Evolutionary conservation across 2,888 invertebrate genomes (phyloP), one percentile per base, ranked within the genome.

Genomic region (Pyrrhia umbra): DNA sequence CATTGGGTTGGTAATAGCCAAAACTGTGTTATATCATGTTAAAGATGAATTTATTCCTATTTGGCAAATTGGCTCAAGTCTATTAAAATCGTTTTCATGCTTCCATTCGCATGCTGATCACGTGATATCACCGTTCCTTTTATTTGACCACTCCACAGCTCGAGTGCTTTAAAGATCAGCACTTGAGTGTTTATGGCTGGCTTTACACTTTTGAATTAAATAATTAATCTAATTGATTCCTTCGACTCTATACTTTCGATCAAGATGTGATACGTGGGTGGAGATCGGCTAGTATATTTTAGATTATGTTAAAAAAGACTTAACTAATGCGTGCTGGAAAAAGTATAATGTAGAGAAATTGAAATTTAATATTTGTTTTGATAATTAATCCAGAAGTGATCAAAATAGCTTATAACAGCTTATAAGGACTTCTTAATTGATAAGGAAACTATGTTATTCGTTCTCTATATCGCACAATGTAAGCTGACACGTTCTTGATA

Each of bases 91-190:
- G 0, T 16, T 52, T 21, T 15, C 69, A 47, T 69, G 56, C 18
- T 52, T 37, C 40, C 20, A 27, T 18, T 23, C n/a, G 21, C 56
- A 67, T 73, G 74, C 15, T 40, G 43, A 57, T 23, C 69, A 72
- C 68, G 72, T 71, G 74, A 56, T 43, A 30, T 18, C 39, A 42
- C 56, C 61, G 39, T 13, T 18, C n/a, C 37, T 46, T 34, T 34
- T 47, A 67, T 56, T 47, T 30, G 50, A 66, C 23, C 61, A 61
- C 74, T 70, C 20, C 13, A 54, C 23, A n/a, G 34, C 34, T 34
- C 34, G n/a, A 34, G 34, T 34, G 34, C 6, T 50, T 25, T 8
- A 71, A 43, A 51, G 37, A n/a, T 42, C 25, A n/a, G 6, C 37
- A 67, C 60, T 62, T 50, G 47, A 37, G 49, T 30, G 42, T 23